phyloP scores from a whole-genome alignment of 2,797 vertebrate genomes.

The Stomatorhinus walkeri region DNA sequence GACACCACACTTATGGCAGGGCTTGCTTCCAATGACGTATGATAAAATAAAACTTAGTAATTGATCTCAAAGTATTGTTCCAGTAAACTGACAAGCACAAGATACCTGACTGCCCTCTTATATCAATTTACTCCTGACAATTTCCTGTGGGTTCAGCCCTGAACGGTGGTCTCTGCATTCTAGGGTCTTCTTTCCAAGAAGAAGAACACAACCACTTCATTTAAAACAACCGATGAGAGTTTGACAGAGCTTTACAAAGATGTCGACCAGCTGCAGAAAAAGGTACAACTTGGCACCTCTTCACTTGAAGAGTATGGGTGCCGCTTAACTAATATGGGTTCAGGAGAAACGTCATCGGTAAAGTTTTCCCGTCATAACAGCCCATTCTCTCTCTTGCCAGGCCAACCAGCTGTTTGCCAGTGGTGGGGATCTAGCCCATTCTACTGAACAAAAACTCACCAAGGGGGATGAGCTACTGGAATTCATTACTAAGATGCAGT shows the following conservation, averaged over 20 bases:
- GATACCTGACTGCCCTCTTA: background rate
- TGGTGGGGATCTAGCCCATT: slow-evolving; percentile 43
- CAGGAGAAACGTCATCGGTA: background rate
- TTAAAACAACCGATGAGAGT: slow-evolving; percentile 46
- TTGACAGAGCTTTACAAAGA: slow-evolving; percentile 49
- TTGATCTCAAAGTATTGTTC: background rate
- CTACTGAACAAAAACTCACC: slow-evolving; percentile 51
- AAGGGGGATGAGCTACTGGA: slow-evolving; percentile 55
- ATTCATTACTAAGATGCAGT: slow-evolving; percentile 56
- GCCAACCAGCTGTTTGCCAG: slow-evolving; percentile 42
- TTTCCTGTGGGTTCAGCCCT: background rate
- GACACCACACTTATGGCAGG: background rate
- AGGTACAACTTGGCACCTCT: slow-evolving; percentile 50
- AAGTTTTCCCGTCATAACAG: background rate
- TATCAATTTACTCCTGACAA: background rate
- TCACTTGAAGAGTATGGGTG: background rate
- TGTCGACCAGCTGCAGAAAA: slow-evolving; percentile 50
- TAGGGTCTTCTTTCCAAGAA: slow-evolving; percentile 39
- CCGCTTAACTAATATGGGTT: background rate
- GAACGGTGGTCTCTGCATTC: background rate
- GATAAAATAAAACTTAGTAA: background rate
- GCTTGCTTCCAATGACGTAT: background rate
- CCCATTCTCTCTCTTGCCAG: slow-evolving; percentile 46
- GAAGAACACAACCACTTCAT: slow-evolving; percentile 29
- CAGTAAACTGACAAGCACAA: background rate